phyloP scores from a whole-genome alignment of 2,797 vertebrate genomes.

The Diglossa cyanea region DNA sequence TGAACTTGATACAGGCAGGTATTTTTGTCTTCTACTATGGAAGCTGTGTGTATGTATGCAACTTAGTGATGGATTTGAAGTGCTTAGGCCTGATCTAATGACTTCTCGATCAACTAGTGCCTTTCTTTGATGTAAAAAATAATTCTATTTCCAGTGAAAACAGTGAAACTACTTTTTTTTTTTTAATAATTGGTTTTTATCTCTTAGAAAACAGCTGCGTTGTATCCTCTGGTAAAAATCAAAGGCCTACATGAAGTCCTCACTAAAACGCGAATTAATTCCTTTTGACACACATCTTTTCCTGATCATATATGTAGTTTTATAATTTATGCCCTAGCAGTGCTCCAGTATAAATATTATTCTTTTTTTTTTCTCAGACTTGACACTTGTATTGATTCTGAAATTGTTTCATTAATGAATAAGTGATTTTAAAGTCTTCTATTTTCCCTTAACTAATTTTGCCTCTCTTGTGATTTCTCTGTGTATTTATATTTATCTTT shows the following conservation, averaged over 20 bases:
- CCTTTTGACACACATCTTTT: background rate
- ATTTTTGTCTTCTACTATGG: background rate
- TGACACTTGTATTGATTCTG: background rate
- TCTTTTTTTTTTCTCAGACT: background rate
- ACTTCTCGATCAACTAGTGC: background rate
- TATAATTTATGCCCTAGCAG: background rate
- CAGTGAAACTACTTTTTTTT: background rate
- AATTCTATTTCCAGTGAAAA: background rate
- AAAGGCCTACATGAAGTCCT: background rate
- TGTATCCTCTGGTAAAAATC: background rate
- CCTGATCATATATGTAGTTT: background rate
- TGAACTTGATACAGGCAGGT: rapidly evolving
- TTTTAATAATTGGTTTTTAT: background rate
- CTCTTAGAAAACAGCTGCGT: background rate
- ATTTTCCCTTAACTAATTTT: background rate
- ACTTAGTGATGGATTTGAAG: background rate
- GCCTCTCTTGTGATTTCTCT: background rate
- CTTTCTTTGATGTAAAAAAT: background rate
- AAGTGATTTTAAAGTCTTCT: background rate
- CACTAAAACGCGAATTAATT: background rate
- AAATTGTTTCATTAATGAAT: background rate
- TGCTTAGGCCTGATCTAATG: background rate
- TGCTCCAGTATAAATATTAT: background rate
- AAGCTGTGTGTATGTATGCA: background rate
- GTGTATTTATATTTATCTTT: background rate